Evolutionary conservation across 1,140 invertebrate genomes (phyloP).

Genomic region (Andricus grossulariae): DNA sequence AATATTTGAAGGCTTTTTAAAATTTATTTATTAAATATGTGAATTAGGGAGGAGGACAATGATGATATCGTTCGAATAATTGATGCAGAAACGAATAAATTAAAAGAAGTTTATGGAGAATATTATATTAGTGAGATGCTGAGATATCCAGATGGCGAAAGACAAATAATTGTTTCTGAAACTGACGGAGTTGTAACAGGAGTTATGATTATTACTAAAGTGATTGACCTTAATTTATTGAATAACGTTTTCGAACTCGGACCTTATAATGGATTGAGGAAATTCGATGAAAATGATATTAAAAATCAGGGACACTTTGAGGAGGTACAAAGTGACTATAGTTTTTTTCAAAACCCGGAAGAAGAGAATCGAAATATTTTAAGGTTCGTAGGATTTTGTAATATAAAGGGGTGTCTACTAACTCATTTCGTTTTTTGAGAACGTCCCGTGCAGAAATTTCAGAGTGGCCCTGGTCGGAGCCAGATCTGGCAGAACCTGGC

Average conservation of each 20-base stretch:
- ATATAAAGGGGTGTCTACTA: too few species aligned
- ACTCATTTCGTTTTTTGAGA: too few species aligned
- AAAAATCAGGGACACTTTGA: not conserved
- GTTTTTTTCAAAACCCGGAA: too few species aligned
- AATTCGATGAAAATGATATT: conserved; percentile 54
- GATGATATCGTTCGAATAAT: conserved; percentile 83
- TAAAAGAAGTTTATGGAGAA: conserved; percentile 81
- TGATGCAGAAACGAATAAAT: conserved; percentile 74
- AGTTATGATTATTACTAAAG: conserved; percentile 80
- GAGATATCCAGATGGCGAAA: conserved; percentile 56
- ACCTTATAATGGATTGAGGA: conserved; percentile 79
- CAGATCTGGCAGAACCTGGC: too few species aligned
- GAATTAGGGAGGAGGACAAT: conserved; percentile 82
- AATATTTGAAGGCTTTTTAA: too few species aligned
- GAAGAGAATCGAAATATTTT: too few species aligned
- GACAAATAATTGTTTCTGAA: conserved; percentile 71
- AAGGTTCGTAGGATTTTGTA: too few species aligned
- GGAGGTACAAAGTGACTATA: too few species aligned
- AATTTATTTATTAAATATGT: not conserved
- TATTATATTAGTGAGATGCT: conserved; percentile 84
- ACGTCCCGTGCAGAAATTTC: too few species aligned
- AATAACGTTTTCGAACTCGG: conserved; percentile 83
- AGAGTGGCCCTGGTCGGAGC: too few species aligned
- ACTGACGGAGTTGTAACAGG: conserved; percentile 77
- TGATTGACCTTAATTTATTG: conserved; percentile 79